Base-by-base conservation (phyloP, 30 jellyfish, hydroid and myxozoan species). In the Nemopilema nomurai region DNA sequence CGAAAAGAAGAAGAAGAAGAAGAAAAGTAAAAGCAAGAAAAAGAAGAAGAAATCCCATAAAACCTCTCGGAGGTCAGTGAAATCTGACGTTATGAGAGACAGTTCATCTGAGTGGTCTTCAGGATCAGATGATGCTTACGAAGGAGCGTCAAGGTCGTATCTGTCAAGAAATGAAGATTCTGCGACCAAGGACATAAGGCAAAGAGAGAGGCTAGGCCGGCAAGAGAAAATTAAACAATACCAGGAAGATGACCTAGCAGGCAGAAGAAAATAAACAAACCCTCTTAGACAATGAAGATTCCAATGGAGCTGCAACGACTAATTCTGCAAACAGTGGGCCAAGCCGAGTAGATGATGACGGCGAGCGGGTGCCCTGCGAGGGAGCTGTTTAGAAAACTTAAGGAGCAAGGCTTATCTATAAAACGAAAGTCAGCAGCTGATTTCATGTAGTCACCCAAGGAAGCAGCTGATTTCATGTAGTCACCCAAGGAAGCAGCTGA, bases 361-460 rank as follows among this genome's bases (percentile, higher is more conserved):
- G 21, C 16, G 85, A 71, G 62, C 64, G 62, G 26, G 77, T 50
- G 24, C 86, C 86, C 93, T 31, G 85, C 89, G 1, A 70, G 57
- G 31, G 91, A 33, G 8, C 21, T 87, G 32, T 70, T 49, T 21
- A 81, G 79, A 70, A 87, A 30, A 70, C 50, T 87, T 71, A 79
- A 73, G 68, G 79, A 87, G 51, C 96, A 87, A 21, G 88, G 96
- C 1, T 32, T 78, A 49, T 26, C 64, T 4, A 16, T 87, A 6
- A 78, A 87, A 62, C 50, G 96, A 57, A 87, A 28, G 91, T 67
- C 96, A 9, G 90, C 90, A 1, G 91, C 91, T 52, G 96, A 87
- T 70, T 87, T 87, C 49, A 87, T 87, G 96, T 87, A 79, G 32
- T 16, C 57, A 13, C 13, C 57, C 6, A 41, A 6, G 6, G 57